A percentile compares a stretch with the other conserved stretches of the same genome.
phyloP scores from a whole-genome alignment of 2,797 vertebrate species.

The Octomys mimax region DNA sequence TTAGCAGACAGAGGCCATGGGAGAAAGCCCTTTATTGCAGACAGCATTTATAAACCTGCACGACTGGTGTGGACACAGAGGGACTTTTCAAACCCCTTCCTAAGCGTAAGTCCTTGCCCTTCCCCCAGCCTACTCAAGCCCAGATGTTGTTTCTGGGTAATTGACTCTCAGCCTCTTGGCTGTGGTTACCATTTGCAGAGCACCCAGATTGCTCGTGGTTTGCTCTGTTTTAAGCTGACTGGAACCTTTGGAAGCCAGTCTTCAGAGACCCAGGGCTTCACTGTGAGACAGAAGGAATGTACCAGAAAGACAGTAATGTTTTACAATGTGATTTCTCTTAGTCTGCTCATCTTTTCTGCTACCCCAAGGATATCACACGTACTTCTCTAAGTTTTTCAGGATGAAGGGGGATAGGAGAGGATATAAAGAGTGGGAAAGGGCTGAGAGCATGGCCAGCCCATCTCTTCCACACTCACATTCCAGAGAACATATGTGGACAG shows the following conservation, averaged over 20 bases:
- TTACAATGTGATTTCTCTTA: constrained; percentile 5
- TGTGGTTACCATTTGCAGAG: constrained; percentile 59
- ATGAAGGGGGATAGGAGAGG: not conserved
- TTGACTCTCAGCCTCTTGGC: constrained; percentile 46
- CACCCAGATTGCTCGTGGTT: not conserved
- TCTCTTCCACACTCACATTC: fast-evolving
- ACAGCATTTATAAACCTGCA: constrained; percentile 71
- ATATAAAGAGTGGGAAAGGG: not conserved
- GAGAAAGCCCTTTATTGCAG: constrained; percentile 71
- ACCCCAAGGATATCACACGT: not conserved
- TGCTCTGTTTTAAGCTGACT: constrained; percentile 65
- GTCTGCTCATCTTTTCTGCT: not conserved
- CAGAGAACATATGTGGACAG: not conserved
- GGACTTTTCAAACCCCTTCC: constrained; percentile 75
- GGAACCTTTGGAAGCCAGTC: constrained; percentile 41
- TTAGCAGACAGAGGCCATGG: constrained; percentile 73
- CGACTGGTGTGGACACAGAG: constrained; percentile 67
- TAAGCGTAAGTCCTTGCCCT: constrained; percentile 56
- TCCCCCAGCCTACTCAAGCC: not conserved
- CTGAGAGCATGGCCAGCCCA: not conserved
- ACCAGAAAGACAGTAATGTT: constrained; percentile 53
- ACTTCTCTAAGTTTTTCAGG: constrained; percentile 52
- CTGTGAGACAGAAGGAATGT: constrained; percentile 38
- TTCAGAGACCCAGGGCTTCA: constrained; percentile 45
- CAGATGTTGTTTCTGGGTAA: constrained; percentile 75